A percentile compares a stretch with the other conserved stretches of the same genome.
Evolutionary conservation across 2,888 invertebrate species (phyloP).

Genomic region (Cantharis flavilabris): DNA sequence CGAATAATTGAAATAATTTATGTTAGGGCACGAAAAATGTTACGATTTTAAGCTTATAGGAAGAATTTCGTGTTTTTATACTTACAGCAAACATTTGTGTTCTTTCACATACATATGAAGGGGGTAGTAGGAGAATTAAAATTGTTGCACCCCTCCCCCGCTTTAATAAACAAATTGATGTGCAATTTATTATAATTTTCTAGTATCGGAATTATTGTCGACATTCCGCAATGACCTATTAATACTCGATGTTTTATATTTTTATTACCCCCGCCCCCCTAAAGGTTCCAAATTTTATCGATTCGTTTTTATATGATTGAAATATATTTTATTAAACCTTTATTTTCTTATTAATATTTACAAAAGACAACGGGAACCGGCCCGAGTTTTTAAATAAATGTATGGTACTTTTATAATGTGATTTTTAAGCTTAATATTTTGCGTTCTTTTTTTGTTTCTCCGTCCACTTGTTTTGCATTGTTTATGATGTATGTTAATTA

Average conservation of each 20-base stretch:
- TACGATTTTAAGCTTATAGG: not conserved
- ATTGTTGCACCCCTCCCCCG: not conserved
- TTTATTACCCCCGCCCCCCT: not conserved
- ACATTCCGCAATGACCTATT: not conserved
- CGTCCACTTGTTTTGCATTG: conserved; percentile 18
- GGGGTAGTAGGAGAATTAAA: not conserved
- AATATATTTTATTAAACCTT: not conserved
- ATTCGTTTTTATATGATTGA: not conserved
- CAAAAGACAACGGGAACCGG: not conserved
- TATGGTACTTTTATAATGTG: not conserved
- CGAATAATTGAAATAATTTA: not conserved
- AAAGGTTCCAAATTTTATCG: not conserved
- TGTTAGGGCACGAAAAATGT: not conserved
- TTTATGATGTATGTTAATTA: conserved; percentile 7
- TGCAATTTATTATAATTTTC: not conserved
- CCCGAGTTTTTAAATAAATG: not conserved
- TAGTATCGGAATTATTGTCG: not conserved
- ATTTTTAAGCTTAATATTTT: conserved; percentile 12
- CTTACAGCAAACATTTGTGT: not conserved
- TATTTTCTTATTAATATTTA: not conserved
- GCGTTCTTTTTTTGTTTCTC: conserved; percentile 7
- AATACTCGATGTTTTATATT: not conserved
- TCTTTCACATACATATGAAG: not conserved
- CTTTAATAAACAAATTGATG: not conserved
- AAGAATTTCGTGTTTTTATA: not conserved